These are phyloP conservation scores for Amazonetta brasiliensis DNA, from an alignment of 2,797 vertebrate genomes.

Conservation along the genomic window DNA sequence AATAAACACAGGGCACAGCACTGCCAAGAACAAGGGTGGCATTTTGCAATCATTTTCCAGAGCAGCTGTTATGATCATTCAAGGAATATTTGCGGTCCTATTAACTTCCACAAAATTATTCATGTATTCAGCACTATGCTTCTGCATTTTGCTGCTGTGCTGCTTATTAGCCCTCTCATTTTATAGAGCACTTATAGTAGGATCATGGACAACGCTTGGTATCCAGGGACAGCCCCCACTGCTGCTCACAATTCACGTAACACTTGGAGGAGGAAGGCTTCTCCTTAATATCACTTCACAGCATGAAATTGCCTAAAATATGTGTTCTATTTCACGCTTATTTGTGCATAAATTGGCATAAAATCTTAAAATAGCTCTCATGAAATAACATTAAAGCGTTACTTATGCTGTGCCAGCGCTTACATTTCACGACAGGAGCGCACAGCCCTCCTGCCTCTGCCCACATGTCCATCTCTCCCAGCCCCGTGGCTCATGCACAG, in stretches of 20 bases:
- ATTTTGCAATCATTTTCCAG: conserved; percentile 26
- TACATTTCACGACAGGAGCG: neutral
- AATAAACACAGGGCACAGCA: conserved; percentile 7
- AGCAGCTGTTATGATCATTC: neutral
- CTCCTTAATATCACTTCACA: neutral
- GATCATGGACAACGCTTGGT: neutral
- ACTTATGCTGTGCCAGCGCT: neutral
- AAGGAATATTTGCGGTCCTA: neutral
- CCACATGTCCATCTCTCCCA: neutral
- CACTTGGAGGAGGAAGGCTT: neutral
- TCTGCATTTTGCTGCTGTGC: neutral
- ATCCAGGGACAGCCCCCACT: neutral
- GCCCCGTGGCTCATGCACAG: neutral
- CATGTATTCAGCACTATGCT: neutral
- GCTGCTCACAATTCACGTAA: neutral
- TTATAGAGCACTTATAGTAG: neutral
- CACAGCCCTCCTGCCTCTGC: neutral
- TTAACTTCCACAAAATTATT: conserved; percentile 1
- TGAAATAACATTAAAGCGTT: conserved; percentile 3
- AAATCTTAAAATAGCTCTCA: conserved; percentile 26
- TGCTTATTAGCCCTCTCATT: neutral
- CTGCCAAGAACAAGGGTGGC: conserved; percentile 14
- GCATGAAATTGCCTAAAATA: neutral
- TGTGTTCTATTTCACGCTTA: conserved; percentile 4
- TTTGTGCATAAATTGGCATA: conserved; percentile 30